These are phyloP conservation scores for Episyrphus balteatus DNA, from an alignment of 1,140 invertebrate genomes.

Conservation along the genomic window DNA sequence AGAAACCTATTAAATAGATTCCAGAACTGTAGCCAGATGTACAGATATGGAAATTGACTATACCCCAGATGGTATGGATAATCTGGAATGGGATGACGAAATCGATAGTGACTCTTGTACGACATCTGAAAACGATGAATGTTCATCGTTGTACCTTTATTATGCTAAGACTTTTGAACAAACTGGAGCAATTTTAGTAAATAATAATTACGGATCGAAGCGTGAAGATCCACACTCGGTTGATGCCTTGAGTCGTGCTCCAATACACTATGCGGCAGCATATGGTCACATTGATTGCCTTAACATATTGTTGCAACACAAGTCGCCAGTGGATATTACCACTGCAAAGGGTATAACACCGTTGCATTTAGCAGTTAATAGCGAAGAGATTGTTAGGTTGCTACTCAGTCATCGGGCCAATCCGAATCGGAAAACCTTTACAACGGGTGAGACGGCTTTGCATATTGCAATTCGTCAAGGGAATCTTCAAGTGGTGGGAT, in stretches of 20 bases:
- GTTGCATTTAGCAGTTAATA: constrained; percentile 78
- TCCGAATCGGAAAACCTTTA: constrained; percentile 28
- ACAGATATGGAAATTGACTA: constrained; percentile 37
- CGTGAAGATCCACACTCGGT: constrained; percentile 39
- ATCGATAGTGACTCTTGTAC: constrained; percentile 29
- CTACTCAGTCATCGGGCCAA: constrained; percentile 26
- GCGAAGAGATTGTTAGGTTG: constrained; percentile 16
- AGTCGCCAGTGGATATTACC: constrained; percentile 65
- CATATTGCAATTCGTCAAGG: constrained; percentile 30
- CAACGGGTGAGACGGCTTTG: constrained; percentile 26
- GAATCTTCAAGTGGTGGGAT: constrained; percentile 39
- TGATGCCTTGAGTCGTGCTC: constrained; percentile 42
- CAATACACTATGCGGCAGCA: constrained; percentile 49
- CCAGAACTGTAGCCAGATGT: not conserved
- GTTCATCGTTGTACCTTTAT: constrained; percentile 38
- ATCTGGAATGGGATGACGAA: constrained; percentile 47
- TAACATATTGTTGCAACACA: constrained; percentile 67
- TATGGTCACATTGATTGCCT: constrained; percentile 43
- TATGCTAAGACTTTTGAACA: constrained; percentile 46
- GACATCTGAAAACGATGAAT: constrained; percentile 19
- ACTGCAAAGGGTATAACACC: constrained; percentile 87
- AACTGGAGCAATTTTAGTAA: constrained; percentile 37
- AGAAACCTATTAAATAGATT: not conserved
- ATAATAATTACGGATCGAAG: constrained; percentile 7
- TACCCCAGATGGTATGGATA: constrained; percentile 50